Base-by-base conservation (phyloP, 2,113 vertebrate genomes). In the Leuciscus idus region DNA sequence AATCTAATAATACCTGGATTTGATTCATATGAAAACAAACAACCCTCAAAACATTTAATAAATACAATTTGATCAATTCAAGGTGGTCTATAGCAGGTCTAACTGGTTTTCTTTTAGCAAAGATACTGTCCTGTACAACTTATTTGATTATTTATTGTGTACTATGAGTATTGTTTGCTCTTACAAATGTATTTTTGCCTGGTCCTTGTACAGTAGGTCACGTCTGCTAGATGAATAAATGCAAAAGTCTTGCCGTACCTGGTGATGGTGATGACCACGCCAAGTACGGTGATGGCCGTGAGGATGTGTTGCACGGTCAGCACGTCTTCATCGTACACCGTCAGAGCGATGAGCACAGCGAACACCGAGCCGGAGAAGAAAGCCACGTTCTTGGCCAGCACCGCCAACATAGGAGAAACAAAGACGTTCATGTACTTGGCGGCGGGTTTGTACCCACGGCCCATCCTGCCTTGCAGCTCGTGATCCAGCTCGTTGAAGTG, bases 341-440 rank as follows among this genome's bases (percentile, higher is more conserved):
- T 99, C 87, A 99, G 96, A 10, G 97, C 96, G 0, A 99, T 98
- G 48, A 99, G 97, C 88, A 99, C 98, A 0, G 98, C 98, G 91
- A 99, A 93, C 89, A 99, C 95, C 43, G 98, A 99, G 57, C 98
- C 98, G 0, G 98, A 97, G 4, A 99, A 99, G 93, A 99, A 99
- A 2, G 97, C 98, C 11, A 97, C 95, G 0, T 99, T 99, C 93
- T 98, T 98, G 84, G 98, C 98, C 90, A 98, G 94, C 7, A 99
- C 95, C 0, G 98, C 97, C 91, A 98, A 92, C 87, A 99, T 93
- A 0, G 98, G 97, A 3, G 98, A 99, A 86, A 98, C 95, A 90
- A 99, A 99, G 88, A 97, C 98, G 92, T 99, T 99, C 98, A 99
- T 99, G 87, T 99, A 99, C 91, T 98, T 99, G 93, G 97, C 97